These are phyloP conservation scores for Aepyceros melampus DNA, from an alignment of 2,113 vertebrate species.

Conservation along the genomic window DNA sequence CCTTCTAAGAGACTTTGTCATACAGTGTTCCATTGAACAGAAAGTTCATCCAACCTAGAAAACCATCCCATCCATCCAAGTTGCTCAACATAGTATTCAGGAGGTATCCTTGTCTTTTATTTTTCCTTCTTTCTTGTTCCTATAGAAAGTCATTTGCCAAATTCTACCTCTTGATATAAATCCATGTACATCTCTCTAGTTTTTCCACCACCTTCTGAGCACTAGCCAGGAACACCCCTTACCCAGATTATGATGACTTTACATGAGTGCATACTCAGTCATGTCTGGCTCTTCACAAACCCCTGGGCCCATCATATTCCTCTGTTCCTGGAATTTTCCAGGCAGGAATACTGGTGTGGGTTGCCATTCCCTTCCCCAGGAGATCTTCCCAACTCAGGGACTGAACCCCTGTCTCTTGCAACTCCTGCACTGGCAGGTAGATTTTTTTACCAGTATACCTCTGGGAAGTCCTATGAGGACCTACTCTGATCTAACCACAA, in stretches of 20 bases:
- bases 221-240: background rate
- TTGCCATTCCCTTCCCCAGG: background rate
- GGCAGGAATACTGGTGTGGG: background rate
- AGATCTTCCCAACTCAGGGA: background rate
- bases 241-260: background rate
- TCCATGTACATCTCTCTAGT: background rate
- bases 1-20: background rate
- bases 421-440: background rate
- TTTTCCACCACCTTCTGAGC: background rate
- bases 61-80: background rate
- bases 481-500: background rate
- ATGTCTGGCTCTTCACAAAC: background rate
- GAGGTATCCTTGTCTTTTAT: background rate
- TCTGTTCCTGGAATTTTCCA: background rate
- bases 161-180: background rate
- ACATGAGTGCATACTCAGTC: background rate
- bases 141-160: background rate
- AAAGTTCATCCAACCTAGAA: background rate
- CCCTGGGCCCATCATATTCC: background rate
- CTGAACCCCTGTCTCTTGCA: background rate
- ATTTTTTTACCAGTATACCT: background rate
- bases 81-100: background rate
- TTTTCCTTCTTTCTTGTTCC: background rate
- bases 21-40: background rate
- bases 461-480: background rate